Evolutionary conservation across 2,797 vertebrate genomes (phyloP).

Genomic region (Martes flavigula): DNA sequence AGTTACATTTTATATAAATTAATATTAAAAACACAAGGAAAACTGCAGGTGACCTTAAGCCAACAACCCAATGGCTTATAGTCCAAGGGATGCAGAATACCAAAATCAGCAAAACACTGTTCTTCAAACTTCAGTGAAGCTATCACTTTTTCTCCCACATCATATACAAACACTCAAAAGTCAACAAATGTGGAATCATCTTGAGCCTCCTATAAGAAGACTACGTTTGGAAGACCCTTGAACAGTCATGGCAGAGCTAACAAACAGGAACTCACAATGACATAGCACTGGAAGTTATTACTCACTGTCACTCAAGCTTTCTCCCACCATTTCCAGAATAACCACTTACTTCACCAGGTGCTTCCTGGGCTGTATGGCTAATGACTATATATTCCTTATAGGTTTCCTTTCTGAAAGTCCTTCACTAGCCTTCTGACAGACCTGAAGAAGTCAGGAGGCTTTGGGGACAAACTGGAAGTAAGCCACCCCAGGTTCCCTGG

Average conservation of each 20-base stretch:
- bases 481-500: neutral
- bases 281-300: neutral
- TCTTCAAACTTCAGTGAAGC: neutral
- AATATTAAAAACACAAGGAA: neutral
- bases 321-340: neutral
- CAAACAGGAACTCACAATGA: neutral
- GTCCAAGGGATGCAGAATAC: neutral
- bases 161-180: neutral
- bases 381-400: neutral
- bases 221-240: neutral
- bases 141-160: neutral
- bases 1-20: neutral
- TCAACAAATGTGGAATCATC: neutral
- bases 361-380: neutral
- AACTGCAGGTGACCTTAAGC: neutral
- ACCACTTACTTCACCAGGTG: neutral
- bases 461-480: neutral
- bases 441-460: neutral
- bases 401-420: neutral
- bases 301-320: neutral
- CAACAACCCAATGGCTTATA: neutral
- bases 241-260: neutral
- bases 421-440: neutral
- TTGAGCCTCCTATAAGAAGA: neutral
- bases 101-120: neutral